These are phyloP conservation scores for Bucorvus abyssinicus DNA, from an alignment of 2,797 vertebrate genomes.

Conservation along the genomic window DNA sequence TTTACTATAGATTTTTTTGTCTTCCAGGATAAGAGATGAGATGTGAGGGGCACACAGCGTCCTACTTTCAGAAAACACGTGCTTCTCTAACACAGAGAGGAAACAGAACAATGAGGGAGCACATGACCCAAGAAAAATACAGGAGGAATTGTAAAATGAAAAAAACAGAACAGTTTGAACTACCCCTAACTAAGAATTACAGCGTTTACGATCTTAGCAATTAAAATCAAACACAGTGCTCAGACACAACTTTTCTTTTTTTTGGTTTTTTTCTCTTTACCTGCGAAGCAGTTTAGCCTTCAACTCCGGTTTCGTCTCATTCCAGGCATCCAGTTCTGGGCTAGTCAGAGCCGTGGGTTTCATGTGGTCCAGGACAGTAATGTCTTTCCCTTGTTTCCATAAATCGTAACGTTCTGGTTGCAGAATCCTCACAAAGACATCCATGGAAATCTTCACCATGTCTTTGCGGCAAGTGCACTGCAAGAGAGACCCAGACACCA, in stretches of 20 bases:
- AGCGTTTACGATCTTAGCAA: not conserved
- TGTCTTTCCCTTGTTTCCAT: constrained; percentile 96
- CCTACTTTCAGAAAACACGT: not conserved
- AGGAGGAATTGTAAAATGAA: not conserved
- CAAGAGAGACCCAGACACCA: not conserved
- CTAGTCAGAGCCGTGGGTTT: constrained; percentile 86
- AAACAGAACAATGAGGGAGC: not conserved
- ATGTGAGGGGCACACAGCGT: not conserved
- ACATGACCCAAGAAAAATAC: not conserved
- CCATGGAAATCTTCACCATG: constrained; percentile 99
- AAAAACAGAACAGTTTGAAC: not conserved
- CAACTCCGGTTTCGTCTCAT: constrained; percentile 80
- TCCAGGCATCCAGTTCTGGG: constrained; percentile 89
- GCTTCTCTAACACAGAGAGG: not conserved
- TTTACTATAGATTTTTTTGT: not conserved
- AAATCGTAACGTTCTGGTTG: constrained; percentile 93
- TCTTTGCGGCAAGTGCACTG: constrained; percentile 92
- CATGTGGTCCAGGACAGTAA: constrained; percentile 87
- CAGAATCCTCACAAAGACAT: constrained; percentile 93
- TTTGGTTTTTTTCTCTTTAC: constrained; percentile 63
- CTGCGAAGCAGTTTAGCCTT: constrained; percentile 85
- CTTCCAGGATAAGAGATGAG: constrained; percentile 43
- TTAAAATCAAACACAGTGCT: not conserved
- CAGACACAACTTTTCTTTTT: not conserved
- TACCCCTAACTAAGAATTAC: rapidly evolving